A percentile compares a stretch with the other conserved stretches of the same genome.
Conservation (phyloP, 2,888 invertebrate genomes). For the Drosophila borealis region DNA sequence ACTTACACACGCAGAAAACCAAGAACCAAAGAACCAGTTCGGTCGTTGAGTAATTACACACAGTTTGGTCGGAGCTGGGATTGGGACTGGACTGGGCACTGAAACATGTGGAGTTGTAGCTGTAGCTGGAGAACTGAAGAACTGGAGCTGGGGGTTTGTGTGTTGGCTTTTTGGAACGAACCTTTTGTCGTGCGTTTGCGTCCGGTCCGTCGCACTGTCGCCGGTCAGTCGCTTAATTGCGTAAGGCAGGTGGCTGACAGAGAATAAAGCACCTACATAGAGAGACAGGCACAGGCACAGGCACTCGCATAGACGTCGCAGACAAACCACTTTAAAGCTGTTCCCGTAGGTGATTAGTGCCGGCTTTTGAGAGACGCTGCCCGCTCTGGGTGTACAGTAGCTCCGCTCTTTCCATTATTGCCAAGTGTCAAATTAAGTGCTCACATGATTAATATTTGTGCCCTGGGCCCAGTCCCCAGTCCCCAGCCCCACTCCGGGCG, state of each 20-base stretch:
- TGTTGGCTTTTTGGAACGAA: slow-evolving; percentile 53
- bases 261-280: slow-evolving; percentile 68
- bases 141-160: slow-evolving; percentile 28
- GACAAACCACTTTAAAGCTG: slow-evolving; percentile 77
- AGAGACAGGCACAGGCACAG: neutral
- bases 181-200: slow-evolving; percentile 66
- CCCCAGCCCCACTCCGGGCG: slow-evolving; percentile 12
- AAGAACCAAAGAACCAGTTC: slow-evolving; percentile 69
- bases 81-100: slow-evolving; percentile 9
- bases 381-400: slow-evolving; percentile 36
- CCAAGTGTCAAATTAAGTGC: slow-evolving; percentile 80
- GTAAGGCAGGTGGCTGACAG: slow-evolving; percentile 78
- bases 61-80: slow-evolving; percentile 34
- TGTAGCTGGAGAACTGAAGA: neutral
- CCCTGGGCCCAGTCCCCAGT: slow-evolving; percentile 9
- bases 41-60: slow-evolving; percentile 76
- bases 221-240: slow-evolving; percentile 72
- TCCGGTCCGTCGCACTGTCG: slow-evolving; percentile 37
- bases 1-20: slow-evolving; percentile 74
- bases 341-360: slow-evolving; percentile 75
- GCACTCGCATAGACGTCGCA: slow-evolving; percentile 12
- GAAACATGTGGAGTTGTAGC: slow-evolving; percentile 17
- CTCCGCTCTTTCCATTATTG: slow-evolving; percentile 73
- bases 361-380: slow-evolving; percentile 43
- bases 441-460: slow-evolving; percentile 73